These are phyloP conservation scores for Hypsopygia costalis DNA, from an alignment of 2,888 invertebrate species.

Conservation along the genomic window DNA sequence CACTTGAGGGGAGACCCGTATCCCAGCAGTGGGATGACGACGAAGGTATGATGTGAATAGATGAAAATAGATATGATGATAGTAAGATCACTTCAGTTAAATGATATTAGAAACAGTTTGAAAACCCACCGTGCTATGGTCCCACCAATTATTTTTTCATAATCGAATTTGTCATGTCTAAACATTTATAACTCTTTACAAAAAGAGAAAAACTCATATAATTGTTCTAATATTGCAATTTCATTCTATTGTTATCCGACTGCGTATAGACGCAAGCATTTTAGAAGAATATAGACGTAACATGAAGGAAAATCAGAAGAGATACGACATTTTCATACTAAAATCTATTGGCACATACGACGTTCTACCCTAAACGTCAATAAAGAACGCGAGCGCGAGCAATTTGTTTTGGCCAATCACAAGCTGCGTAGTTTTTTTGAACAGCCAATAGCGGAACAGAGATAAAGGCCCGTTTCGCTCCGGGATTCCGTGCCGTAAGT, in stretches of 20 bases:
- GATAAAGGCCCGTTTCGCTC: slow-evolving; percentile 66
- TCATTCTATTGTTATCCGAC: slow-evolving; percentile 29
- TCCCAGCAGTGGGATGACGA: no score
- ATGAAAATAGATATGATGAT: no score
- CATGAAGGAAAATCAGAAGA: slow-evolving; percentile 12
- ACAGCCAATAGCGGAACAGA: slow-evolving; percentile 74
- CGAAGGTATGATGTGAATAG: no score
- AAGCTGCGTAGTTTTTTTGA: slow-evolving; percentile 65
- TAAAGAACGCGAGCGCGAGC: slow-evolving; percentile 71
- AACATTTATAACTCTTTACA: slow-evolving; percentile 21
- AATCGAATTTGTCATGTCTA: no score
- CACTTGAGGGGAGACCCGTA: no score
- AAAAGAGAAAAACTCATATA: slow-evolving; percentile 50
- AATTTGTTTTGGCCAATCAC: slow-evolving; percentile 81
- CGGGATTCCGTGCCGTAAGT: slow-evolving; percentile 44
- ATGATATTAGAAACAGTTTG: no score
- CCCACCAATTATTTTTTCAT: no score
- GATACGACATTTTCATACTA: slow-evolving; percentile 34
- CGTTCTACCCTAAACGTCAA: slow-evolving; percentile 52
- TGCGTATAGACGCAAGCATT: slow-evolving; percentile 21
- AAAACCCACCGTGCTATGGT: no score
- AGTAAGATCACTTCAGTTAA: no score
- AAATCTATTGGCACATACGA: slow-evolving; percentile 38
- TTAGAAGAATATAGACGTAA: slow-evolving; percentile 28
- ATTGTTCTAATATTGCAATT: slow-evolving; percentile 62